Base-by-base conservation (phyloP, 2,113 vertebrate species). In the Apistogramma diplotaenia region DNA sequence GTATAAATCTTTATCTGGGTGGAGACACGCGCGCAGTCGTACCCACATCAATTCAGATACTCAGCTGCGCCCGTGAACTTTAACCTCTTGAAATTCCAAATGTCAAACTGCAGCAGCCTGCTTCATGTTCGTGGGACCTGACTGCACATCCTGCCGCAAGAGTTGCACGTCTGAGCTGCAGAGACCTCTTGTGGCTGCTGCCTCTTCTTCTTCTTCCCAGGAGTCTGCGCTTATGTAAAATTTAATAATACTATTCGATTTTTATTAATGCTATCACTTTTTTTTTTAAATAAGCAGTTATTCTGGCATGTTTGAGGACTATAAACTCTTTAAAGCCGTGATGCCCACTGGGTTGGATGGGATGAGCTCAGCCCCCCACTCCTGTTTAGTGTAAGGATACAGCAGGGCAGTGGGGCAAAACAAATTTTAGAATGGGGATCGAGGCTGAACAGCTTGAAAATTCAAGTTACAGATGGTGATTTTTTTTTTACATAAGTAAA, bases 121-220 rank as follows among this genome's bases (percentile, higher is more conserved):
- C 61, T 84, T 57, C 58, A 9, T 60, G 51, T 74, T 86, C 23
- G 8, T 3, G 12, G n/a, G 8, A 73, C 11, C 31, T 55, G 37
- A 11, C 53, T 6, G 29, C 76, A 80, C 53, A 55, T 56, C 58
- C 46, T 49, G 29, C 8, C 23, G 8, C 31, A 25, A 53, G 9
- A 21, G 35, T 43, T 37, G 55, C 54, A 62, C 29, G 0, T 61
- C 51, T 72, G 84, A 79, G 79, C 82, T 57, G 74, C 74, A 88
- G 87, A 13, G 92, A 88, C 91, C 70, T 89, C 91, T 83, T 74
- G 87, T 89, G 91, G 89, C 23, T 31, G 43, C 54, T 18, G 51
- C 6, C 4, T 27, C 19, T 1, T 59, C 19, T 15, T 70, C 27
- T 27, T 67, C 62, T 16, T 18, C 40, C 49, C 23, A 29, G 16